Percentiles rank a stretch among this genome's conserved stretches.
Conservation (phyloP, 2,113 vertebrate species). For the Sporophila hypoxantha region DNA sequence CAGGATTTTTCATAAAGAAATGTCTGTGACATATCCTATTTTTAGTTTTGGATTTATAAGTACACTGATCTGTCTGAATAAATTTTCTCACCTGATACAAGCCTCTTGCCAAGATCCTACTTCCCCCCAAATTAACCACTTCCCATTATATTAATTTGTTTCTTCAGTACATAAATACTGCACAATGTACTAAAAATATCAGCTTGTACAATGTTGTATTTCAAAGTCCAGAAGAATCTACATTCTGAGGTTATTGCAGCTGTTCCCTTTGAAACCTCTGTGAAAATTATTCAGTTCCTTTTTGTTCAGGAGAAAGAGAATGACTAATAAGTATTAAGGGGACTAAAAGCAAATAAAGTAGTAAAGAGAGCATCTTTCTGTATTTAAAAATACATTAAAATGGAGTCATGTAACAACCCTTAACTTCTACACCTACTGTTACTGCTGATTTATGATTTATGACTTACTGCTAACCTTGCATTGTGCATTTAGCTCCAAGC, state of each 20-base stretch:
- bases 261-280: not conserved
- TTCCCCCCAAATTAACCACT: not conserved
- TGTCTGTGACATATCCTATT: no score
- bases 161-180: not conserved
- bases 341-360: not conserved
- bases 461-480: not conserved
- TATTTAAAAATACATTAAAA: not conserved
- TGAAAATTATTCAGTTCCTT: not conserved
- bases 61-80: not conserved
- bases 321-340: not conserved
- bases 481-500: not conserved
- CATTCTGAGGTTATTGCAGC: not conserved
- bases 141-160: not conserved
- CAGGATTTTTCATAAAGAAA: no score
- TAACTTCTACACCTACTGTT: not conserved
- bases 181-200: not conserved
- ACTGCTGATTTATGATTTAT: not conserved
- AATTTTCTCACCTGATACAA: not conserved
- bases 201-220: not conserved
- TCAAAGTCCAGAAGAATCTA: not conserved
- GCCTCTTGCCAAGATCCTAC: not conserved
- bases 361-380: not conserved
- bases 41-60: not conserved
- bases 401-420: not conserved
- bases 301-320: not conserved